Percentiles rank a stretch among this genome's conserved stretches.
These are phyloP conservation scores for Hypomecis punctinalis DNA, from an alignment of 2,888 invertebrate genomes.

Conservation along the genomic window DNA sequence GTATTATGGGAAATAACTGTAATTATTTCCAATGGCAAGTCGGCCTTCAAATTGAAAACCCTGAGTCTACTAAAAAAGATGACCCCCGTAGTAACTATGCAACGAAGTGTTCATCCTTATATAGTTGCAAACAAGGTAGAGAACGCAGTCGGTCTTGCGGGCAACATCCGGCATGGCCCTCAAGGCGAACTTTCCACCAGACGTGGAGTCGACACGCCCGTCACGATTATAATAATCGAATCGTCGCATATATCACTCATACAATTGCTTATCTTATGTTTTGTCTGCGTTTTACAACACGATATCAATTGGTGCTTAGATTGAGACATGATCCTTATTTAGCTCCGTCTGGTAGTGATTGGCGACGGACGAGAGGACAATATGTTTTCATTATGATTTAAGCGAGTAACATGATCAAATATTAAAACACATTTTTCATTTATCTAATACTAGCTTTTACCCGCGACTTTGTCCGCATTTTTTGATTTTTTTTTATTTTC, in stretches of 20 bases:
- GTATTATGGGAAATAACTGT: constrained; percentile 32
- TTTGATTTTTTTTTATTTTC: too few species aligned
- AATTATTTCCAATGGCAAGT: constrained; percentile 32
- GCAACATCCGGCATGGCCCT: constrained; percentile 35
- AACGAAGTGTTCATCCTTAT: not conserved
- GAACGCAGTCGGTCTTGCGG: constrained; percentile 11
- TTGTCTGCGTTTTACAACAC: constrained; percentile 11
- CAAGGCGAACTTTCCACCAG: constrained; percentile 53
- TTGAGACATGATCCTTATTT: constrained; percentile 5
- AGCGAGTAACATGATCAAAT: too few species aligned
- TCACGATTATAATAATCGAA: constrained; percentile 16
- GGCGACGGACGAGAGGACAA: not conserved
- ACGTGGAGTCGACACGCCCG: constrained; percentile 36
- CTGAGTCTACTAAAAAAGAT: constrained; percentile 19
- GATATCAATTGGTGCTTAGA: constrained; percentile 7
- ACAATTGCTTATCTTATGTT: constrained; percentile 18
- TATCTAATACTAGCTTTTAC: too few species aligned
- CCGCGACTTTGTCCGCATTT: too few species aligned
- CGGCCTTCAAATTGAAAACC: constrained; percentile 13
- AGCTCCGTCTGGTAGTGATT: not conserved
- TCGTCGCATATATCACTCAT: constrained; percentile 6
- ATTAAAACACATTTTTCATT: too few species aligned
- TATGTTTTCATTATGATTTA: too few species aligned
- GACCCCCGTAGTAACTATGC: not conserved
- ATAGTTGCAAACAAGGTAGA: constrained; percentile 13